Base-by-base conservation (phyloP, 2,888 invertebrate genomes). In the Leptinotarsa juncta region DNA sequence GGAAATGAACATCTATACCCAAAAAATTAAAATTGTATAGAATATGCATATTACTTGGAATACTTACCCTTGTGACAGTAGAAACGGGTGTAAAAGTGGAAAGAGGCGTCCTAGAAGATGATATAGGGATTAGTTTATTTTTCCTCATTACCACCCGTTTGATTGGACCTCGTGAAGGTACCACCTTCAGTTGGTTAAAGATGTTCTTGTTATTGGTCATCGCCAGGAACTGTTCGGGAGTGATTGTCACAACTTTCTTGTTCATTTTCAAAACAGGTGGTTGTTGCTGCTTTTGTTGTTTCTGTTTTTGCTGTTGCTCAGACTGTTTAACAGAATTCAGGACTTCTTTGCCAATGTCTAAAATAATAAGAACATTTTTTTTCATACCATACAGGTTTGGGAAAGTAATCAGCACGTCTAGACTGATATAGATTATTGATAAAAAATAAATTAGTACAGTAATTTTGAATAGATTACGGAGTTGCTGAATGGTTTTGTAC, bases 271-370 rank as follows among this genome's bases (percentile, higher is more conserved):
- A 48, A 10, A 57, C 14, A 3, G 67, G 55, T 18, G 69, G 42
- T 57, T 48, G 48, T 48, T 57, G 57, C 20, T 48, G 68, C 50
- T 80, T 80, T 42, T 86, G 77, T 10, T 42, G 42, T 42, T 42
- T 42, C 42, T 42, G 42, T 42, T 42, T 42, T 42, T 20, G 68
- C 48, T 80, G 81, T 32, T 86, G 77, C 83, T 82, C 90, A 78
- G 83, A 76, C 26, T 85, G 82, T 83, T 89, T 89, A 3, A 90
- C 88, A 12, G 89, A 86, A 83, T 94, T 93, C 80, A 95, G 87
- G 80, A 95, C 92, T 83, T 94, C 88, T 83, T 94, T 94, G 15
- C 95, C 95, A 4, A 94, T 94, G 83, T 95, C 95, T 90, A 87
- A 77, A 80, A 79, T 60, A 74, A 69, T 68, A 71, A 57, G 0